Evolutionary conservation across 2,888 invertebrate genomes (phyloP), one percentile per base, ranked within the genome.

Genomic region (Trilocha varians): DNA sequence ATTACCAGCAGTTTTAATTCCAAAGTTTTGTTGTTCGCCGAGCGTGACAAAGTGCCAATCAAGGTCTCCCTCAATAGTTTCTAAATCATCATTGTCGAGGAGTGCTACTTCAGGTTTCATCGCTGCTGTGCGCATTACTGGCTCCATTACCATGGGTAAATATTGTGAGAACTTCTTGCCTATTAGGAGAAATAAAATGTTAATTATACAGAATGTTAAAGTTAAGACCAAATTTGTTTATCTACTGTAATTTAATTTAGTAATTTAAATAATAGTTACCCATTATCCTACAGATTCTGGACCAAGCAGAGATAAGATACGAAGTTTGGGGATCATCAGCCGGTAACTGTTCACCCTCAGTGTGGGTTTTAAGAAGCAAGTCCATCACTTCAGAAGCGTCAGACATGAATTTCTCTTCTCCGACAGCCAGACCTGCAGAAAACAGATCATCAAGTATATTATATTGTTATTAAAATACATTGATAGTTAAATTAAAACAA

Each of bases 271-370:
- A 36, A 5, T 16, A 45, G 49, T 51, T 60, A 86, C 86, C 85
- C 75, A 98, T 88, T 59, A 98, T 94, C 79, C 97, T 97, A 84
- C 99, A 99, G 78, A 99, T 98, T 53, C 99, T 90, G 0, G 99
- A 97, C 99, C 99, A 99, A 1, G 99, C 98, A 0, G 98, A 97
- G 55, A 99, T 99, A 74, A 99, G 91, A 80, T 98, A 99, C 9
- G 97, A 96, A 16, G 98, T 94, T 80, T 98, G 98, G 1, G 98
- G 98, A 80, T 99, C 98, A 67, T 99, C 98, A 47, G 97, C 97
- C 0, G 96, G 92, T 50, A 97, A 77, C 59, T 92, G 91, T 15
- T 92, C 91, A 50, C 91, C 92, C 61, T 95, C 94, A 5, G 93
- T 91, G 70, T 98, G 97, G 0, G 96, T 95, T 76, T 95, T 94